Evolutionary conservation across 2,888 invertebrate genomes (phyloP).

Genomic region (Tortrix viridana): DNA sequence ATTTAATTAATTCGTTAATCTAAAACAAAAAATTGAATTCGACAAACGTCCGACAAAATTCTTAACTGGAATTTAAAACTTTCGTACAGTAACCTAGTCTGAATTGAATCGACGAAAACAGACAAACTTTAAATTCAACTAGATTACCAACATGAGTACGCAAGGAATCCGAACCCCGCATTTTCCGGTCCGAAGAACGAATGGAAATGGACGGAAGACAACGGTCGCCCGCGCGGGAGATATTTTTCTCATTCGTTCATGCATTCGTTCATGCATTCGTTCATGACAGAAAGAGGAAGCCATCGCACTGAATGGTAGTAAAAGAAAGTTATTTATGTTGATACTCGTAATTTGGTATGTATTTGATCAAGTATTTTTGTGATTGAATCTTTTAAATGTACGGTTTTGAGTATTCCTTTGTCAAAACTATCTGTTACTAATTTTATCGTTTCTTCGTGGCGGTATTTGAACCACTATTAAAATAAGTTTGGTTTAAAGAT

Average conservation of each 20-base stretch:
- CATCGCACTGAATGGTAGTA: conserved; percentile 17
- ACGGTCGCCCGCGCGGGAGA: conserved; percentile 23
- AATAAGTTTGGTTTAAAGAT: too few species aligned
- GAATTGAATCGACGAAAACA: conserved; percentile 14
- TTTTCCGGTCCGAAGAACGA: conserved; percentile 29
- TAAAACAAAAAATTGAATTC: neutral
- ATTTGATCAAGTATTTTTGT: neutral
- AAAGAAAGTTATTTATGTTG: conserved; percentile 18
- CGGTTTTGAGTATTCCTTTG: neutral
- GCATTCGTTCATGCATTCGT: conserved; percentile 22
- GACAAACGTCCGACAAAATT: neutral
- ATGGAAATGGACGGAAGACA: conserved; percentile 31
- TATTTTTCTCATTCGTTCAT: conserved; percentile 23
- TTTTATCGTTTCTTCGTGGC: too few species aligned
- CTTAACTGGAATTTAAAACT: conserved; percentile 6
- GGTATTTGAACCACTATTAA: too few species aligned
- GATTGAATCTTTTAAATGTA: neutral
- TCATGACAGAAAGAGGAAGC: conserved; percentile 3
- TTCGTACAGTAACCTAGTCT: conserved; percentile 6
- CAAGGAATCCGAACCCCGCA: conserved; percentile 23
- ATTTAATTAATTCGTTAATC: too few species aligned
- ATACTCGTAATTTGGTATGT: conserved; percentile 13
- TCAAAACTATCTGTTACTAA: neutral
- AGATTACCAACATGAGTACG: conserved; percentile 30
- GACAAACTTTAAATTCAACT: conserved; percentile 30